phyloP scores from a whole-genome alignment of 2,888 invertebrate genomes.

The Eutolmus rufibarbis region DNA sequence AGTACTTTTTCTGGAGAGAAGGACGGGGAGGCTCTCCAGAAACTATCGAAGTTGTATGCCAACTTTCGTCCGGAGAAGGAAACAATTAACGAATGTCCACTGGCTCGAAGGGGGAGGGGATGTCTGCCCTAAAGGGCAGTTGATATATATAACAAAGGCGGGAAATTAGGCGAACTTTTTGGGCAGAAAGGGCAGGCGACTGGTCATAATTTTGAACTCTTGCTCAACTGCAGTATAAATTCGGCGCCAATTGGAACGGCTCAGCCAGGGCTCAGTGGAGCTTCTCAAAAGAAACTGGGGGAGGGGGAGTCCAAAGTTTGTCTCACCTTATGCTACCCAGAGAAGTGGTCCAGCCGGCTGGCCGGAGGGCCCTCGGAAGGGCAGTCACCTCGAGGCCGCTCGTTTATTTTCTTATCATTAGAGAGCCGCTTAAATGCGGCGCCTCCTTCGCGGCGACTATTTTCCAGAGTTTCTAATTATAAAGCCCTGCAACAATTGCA shows the following conservation, averaged over 20 bases:
- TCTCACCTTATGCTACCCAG: neutral
- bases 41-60: constrained; percentile 43
- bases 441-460: neutral
- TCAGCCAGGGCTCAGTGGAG: neutral
- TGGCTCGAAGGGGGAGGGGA: neutral
- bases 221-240: constrained; percentile 42
- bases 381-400: neutral
- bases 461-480: neutral
- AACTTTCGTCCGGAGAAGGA: constrained; percentile 42
- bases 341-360: neutral
- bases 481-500: neutral
- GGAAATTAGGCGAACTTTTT: neutral
- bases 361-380: neutral
- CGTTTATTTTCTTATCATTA: constrained; percentile 36
- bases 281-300: neutral
- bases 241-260: constrained; percentile 40
- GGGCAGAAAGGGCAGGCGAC: neutral
- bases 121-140: neutral
- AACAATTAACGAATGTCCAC: constrained; percentile 45
- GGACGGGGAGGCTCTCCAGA: neutral
- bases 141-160: neutral
- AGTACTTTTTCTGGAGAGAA: neutral
- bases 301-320: neutral
- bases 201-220: constrained; percentile 29
- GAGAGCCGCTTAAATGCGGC: neutral